Conservation (phyloP, 2,888 invertebrate species). For the Encarsia formosa region DNA sequence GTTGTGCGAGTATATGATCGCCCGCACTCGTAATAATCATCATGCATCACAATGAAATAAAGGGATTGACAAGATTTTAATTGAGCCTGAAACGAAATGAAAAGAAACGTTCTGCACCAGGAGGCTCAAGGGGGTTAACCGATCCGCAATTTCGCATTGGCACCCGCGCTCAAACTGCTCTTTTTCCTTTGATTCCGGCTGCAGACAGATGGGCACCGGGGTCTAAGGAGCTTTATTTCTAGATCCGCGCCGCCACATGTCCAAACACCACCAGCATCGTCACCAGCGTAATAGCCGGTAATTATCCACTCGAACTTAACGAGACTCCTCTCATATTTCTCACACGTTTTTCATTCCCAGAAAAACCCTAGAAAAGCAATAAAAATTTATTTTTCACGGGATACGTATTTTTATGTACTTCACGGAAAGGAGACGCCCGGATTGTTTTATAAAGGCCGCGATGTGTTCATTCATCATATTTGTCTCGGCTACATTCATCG, state of each 20-base stretch:
- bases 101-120: slow-evolving; percentile 45
- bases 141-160: slow-evolving; percentile 34
- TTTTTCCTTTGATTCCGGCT: slow-evolving; percentile 33
- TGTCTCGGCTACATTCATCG: slow-evolving; percentile 13
- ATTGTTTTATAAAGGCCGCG: background rate
- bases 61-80: slow-evolving; percentile 12
- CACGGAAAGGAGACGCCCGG: background rate
- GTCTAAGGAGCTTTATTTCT: slow-evolving; percentile 47
- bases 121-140: slow-evolving; percentile 37
- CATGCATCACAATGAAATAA: too few species aligned
- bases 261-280: slow-evolving; percentile 39
- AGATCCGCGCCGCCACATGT: slow-evolving; percentile 44
- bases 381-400: too few species aligned
- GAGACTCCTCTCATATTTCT: too few species aligned
- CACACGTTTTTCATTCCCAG: too few species aligned
- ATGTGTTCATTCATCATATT: background rate
- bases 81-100: slow-evolving; percentile 3
- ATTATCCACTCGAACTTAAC: too few species aligned
- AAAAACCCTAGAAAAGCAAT: too few species aligned
- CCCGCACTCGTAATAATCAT: too few species aligned
- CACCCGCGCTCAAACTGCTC: slow-evolving; percentile 37
- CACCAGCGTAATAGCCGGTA: too few species aligned
- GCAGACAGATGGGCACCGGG: slow-evolving; percentile 42
- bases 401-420: too few species aligned
- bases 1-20: too few species aligned